Conservation (phyloP, 1,140 invertebrate species). For the Cotesia typhae region DNA sequence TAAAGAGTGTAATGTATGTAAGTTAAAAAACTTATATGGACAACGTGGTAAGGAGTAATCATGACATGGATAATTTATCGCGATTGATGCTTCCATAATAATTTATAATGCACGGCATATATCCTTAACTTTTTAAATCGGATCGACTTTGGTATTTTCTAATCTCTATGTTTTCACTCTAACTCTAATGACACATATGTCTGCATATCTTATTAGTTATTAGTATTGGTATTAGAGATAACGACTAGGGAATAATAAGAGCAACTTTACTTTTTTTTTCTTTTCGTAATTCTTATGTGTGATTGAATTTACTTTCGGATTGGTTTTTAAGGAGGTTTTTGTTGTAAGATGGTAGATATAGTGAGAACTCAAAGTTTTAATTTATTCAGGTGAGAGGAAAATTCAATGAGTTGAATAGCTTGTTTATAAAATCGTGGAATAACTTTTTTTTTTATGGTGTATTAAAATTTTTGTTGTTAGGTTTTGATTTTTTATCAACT, state of each 20-base stretch:
- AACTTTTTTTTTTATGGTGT: no score
- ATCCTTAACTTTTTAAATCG: conserved; percentile 17
- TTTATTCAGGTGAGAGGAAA: no score
- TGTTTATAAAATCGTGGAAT: no score
- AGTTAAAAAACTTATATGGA: neutral
- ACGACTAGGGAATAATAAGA: conserved; percentile 8
- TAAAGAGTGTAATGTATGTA: neutral
- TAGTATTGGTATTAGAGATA: neutral
- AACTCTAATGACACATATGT: conserved; percentile 30
- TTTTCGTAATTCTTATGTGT: no score
- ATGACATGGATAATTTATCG: conserved; percentile 27
- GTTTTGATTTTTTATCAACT: no score
- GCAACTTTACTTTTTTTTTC: neutral
- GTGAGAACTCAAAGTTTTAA: no score
- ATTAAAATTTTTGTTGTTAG: no score
- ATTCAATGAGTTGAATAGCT: no score
- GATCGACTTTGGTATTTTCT: conserved; percentile 26
- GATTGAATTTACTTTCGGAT: no score
- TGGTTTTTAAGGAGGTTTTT: no score
- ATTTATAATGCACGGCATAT: conserved; percentile 1
- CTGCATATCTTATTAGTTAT: neutral
- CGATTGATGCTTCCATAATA: conserved; percentile 29
- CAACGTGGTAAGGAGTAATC: conserved; percentile 16
- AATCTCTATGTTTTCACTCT: conserved; percentile 29
- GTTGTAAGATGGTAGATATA: no score